phyloP scores from a whole-genome alignment of 2,888 invertebrate genomes.

The Strigamia crassipes region DNA sequence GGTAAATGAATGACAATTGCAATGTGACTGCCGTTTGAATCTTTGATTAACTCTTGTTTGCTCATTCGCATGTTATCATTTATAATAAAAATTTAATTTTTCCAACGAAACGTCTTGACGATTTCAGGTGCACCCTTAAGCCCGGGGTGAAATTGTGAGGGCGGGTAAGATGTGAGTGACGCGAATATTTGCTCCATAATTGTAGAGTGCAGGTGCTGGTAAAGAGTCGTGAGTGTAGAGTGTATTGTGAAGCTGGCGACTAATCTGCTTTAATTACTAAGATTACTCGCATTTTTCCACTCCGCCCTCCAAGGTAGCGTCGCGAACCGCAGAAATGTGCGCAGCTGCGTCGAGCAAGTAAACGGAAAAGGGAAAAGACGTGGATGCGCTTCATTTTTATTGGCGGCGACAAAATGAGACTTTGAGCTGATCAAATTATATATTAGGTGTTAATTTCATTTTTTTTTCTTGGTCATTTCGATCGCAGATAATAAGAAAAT shows the following conservation, averaged over 20 bases:
- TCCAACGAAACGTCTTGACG: background rate
- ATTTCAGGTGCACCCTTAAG: background rate
- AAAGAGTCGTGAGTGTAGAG: background rate
- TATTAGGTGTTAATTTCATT: background rate
- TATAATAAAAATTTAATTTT: background rate
- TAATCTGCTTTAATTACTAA: slow-evolving; percentile 26
- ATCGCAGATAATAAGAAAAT: background rate
- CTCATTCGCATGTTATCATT: background rate
- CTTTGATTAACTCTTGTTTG: background rate
- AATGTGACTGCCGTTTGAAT: background rate
- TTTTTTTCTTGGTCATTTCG: background rate
- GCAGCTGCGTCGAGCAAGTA: slow-evolving; percentile 2
- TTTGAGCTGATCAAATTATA: background rate
- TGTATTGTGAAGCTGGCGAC: slow-evolving; percentile 30
- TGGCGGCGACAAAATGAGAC: background rate
- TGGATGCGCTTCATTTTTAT: slow-evolving; percentile 6
- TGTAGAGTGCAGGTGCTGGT: slow-evolving; percentile 6
- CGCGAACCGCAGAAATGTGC: slow-evolving; percentile 22
- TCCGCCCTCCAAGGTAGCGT: background rate
- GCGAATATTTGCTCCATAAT: slow-evolving; percentile 11
- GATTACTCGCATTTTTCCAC: slow-evolving; percentile 30
- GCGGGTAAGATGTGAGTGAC: background rate
- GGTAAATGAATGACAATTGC: background rate
- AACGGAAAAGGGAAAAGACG: background rate
- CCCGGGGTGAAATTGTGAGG: background rate